A percentile compares a stretch with the other conserved stretches of the same genome.
Conservation (phyloP, 2,113 vertebrate genomes). For the Camelus dromedarius region DNA sequence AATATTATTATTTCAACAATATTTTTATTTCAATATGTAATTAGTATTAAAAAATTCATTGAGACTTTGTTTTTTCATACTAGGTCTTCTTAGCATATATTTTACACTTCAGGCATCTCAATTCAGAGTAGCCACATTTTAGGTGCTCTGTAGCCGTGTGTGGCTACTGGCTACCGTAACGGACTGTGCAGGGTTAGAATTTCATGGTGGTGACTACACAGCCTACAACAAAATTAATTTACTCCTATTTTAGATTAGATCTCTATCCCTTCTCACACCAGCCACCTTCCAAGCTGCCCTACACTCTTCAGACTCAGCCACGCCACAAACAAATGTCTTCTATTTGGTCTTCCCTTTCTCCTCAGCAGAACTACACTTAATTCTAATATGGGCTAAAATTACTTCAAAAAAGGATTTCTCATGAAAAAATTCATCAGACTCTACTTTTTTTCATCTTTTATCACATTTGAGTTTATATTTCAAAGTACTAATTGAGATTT, state of each 20-base stretch:
- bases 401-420: not conserved
- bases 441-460: not conserved
- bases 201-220: not conserved
- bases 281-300: not conserved
- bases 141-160: not conserved
- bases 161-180: not conserved
- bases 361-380: not conserved
- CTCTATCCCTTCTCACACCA: not conserved
- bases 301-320: not conserved
- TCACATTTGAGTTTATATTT: constrained; percentile 49
- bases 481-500: constrained; percentile 2
- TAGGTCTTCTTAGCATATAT: not conserved
- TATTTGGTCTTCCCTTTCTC: not conserved
- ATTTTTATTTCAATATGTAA: not conserved
- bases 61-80: not conserved
- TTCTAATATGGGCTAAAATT: constrained; percentile 16
- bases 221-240: constrained; percentile 13
- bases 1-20: constrained; percentile 17
- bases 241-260: not conserved
- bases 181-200: not conserved
- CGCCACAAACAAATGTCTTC: not conserved
- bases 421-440: not conserved
- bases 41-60: not conserved
- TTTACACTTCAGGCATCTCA: not conserved
- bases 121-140: not conserved